Base-by-base conservation (phyloP, 2,797 vertebrate genomes). In the Thaleichthys pacificus region DNA sequence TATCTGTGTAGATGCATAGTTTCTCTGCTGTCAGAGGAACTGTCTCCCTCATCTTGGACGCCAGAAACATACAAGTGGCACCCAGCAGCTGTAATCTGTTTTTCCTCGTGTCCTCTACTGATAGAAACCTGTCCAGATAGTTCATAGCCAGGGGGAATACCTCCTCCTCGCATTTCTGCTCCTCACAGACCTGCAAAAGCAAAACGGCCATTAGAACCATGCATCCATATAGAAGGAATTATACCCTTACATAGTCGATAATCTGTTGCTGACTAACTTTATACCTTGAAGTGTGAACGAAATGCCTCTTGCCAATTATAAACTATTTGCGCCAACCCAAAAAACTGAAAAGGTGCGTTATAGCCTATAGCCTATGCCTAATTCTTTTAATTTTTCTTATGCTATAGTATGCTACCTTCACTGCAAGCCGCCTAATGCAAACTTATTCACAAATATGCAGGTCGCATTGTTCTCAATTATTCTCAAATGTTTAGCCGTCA, bases 21-120 rank as follows among this genome's bases (percentile, higher is more conserved):
- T 98, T 98, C 86, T 98, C 97, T 4, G 97, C 97, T 8, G 97
- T 98, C 84, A 99, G 86, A 68, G 97, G 97, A 75, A 97, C 95
- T 1, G 97, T 98, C 88, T 99, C 97, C 94, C 98, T 98, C 97
- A 99, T 98, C 92, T 99, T 99, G 64, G 97, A 99, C 73, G 97
- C 97, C 85, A 98, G 92, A 88, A 99, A 98, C 97, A 99, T 99
- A 89, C 97, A 98, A 56, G 96, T 93, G 64, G 97, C 97, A 87
- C 97, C 97, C 57, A 98, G 93, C 87, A 99, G 93, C 92, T 99
- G 97, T 79, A 99, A 92, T 73, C 95, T 89, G 76, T 91, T 95
- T 88, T 98, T 98, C 88, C 94, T 95, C 82, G 95, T 94, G 73
- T 95, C 92, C 88, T 98, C 96, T 70, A 98, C 95, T 24, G 97